Evolutionary conservation across 1,140 invertebrate species (phyloP), one percentile per base, ranked within the genome.

Genomic region (Heliothis virescens): DNA sequence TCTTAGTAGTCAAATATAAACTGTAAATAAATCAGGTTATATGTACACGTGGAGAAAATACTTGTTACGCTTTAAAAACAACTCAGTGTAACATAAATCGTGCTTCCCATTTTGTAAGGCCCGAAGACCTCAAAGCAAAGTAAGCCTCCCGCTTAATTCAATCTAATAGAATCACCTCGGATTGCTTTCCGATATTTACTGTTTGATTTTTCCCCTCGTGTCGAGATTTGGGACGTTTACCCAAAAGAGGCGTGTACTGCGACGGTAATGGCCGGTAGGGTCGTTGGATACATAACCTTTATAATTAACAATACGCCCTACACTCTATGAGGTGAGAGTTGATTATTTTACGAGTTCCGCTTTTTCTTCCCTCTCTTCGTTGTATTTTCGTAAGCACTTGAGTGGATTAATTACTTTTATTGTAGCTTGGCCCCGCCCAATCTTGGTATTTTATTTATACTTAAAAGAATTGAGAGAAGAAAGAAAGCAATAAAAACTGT

Each of bases 161-260:
- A 92, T 93, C 90, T 94, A 95, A 94, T 94, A 94, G 92, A 95
- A 95, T 94, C 90, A 92, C 89, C 85, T 87, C 84, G 84, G 92
- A 94, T 95, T 90, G 90, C 88, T 95, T 95, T 94, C 91, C 94
- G 89, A 95, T 95, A 95, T 94, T 93, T 93, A 94, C 91, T 89
- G 91, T 92, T 92, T 91, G 91, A 92, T 94, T 91, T 93, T 92
- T 92, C 87, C 91, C 92, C 91, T 86, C 87, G 84, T 83, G 86
- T 87, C 83, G 87, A 87, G 90, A 92, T 93, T 94, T 90, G 85
- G 87, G 81, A 86, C 82, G 83, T 90, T 90, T 89, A 90, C 90
- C 88, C 84, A 88, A 87, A 94, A 93, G 86, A 92, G 92, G 92
- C 92, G 93, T 91, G 91, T 89, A 85, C 83, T 82, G 79, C 81